Evolutionary conservation across 2,888 invertebrate genomes (phyloP).

Genomic region (Hemithea aestivaria): DNA sequence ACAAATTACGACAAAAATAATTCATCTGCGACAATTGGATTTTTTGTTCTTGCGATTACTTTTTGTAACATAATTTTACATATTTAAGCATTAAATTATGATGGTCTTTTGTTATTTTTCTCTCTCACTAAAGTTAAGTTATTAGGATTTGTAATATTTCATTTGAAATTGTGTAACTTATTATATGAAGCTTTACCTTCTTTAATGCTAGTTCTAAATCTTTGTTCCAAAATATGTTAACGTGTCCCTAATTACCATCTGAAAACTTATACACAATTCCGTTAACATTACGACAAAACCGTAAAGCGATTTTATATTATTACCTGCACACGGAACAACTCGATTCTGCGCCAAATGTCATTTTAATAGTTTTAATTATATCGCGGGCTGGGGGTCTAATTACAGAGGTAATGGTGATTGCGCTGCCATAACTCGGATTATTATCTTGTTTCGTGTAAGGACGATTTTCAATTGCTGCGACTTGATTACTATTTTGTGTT

Average conservation of each 20-base stretch:
- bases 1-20: constrained; percentile 14
- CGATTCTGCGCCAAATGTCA: constrained; percentile 60
- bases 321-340: constrained; percentile 40
- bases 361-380: constrained; percentile 74
- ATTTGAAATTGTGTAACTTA: not conserved
- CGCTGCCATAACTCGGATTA: constrained; percentile 30
- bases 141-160: not conserved
- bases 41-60: constrained; percentile 7
- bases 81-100: constrained; percentile 2
- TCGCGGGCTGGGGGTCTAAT: constrained; percentile 43
- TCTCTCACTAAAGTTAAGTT: constrained; percentile 4
- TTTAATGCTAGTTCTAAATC: no score
- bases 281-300: constrained; percentile 46
- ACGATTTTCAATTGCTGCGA: constrained; percentile 27
- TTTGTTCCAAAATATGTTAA: no score
- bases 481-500: not conserved
- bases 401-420: constrained; percentile 41
- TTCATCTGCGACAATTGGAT: constrained; percentile 12
- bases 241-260: constrained; percentile 29
- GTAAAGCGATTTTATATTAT: constrained; percentile 49
- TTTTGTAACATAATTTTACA: no score
- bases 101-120: not conserved
- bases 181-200: no score
- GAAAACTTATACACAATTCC: constrained; percentile 41
- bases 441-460: constrained; percentile 27